Evolutionary conservation across 1,140 invertebrate species (phyloP).

Genomic region (Drosophila pallidifrons): DNA sequence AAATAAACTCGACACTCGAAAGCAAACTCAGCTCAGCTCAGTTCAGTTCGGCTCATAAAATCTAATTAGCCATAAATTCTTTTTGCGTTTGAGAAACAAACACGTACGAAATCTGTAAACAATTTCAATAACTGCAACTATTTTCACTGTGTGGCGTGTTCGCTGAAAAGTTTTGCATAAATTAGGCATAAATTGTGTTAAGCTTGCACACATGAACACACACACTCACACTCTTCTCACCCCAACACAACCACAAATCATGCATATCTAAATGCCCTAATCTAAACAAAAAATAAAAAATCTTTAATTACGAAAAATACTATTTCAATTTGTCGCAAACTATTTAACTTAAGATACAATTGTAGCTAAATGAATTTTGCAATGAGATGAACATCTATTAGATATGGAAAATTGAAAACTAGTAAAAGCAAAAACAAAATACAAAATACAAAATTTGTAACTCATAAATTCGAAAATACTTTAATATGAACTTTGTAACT

Average conservation of each 20-base stretch:
- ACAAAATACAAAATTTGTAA: constrained; percentile 5
- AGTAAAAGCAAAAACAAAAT: constrained; percentile 34
- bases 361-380: constrained; percentile 73
- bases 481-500: constrained; percentile 71
- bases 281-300: background rate
- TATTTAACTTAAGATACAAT: constrained; percentile 72
- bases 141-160: constrained; percentile 44
- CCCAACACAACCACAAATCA: constrained; percentile 29
- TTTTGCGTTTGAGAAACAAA: background rate
- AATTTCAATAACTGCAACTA: constrained; percentile 21
- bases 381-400: background rate
- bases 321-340: constrained; percentile 57
- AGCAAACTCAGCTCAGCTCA: constrained; percentile 9
- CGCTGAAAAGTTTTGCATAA: constrained; percentile 62
- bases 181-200: constrained; percentile 49
- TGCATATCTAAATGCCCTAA: constrained; percentile 70
- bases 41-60: constrained; percentile 50
- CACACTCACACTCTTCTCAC: constrained; percentile 2
- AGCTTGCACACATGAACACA: constrained; percentile 3
- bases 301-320: constrained; percentile 18
- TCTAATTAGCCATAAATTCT: constrained; percentile 62
- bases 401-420: constrained; percentile 55
- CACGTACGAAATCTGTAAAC: constrained; percentile 28
- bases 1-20: constrained; percentile 30
- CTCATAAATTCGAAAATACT: constrained; percentile 40